These are phyloP conservation scores for Pterostichus niger DNA, from an alignment of 2,888 invertebrate genomes.

Conservation along the genomic window DNA sequence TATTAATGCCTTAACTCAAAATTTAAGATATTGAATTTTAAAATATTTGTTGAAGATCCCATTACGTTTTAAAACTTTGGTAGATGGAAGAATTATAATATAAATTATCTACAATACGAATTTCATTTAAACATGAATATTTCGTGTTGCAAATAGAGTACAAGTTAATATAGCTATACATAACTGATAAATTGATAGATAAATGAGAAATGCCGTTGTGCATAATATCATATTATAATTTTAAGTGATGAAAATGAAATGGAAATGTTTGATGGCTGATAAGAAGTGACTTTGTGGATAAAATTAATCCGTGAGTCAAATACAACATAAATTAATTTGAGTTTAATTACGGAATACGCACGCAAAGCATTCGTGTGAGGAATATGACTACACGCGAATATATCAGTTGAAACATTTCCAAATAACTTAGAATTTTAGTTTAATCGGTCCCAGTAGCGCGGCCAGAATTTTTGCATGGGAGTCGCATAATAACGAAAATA, in stretches of 20 bases:
- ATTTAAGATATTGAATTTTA: no score
- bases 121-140: conserved; percentile 13
- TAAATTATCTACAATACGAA: background rate
- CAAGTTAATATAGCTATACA: conserved; percentile 16
- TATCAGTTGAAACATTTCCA: background rate
- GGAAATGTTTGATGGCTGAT: conserved; percentile 33
- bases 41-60: no score
- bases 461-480: background rate
- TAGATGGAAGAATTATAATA: background rate
- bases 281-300: conserved; percentile 42
- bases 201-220: conserved; percentile 14
- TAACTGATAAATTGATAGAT: conserved; percentile 46
- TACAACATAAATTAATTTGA: conserved; percentile 42
- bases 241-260: conserved; percentile 46
- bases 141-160: conserved; percentile 25
- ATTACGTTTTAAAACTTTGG: no score
- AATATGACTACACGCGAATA: conserved; percentile 34
- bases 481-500: no score
- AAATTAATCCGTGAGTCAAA: conserved; percentile 44
- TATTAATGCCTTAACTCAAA: no score
- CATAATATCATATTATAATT: conserved; percentile 38
- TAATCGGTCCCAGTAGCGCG: background rate
- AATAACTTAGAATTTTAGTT: background rate
- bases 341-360: conserved; percentile 30
- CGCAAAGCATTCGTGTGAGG: conserved; percentile 23